Evolutionary conservation across 1,140 invertebrate species (phyloP).

Genomic region (Agrypnia vestita): DNA sequence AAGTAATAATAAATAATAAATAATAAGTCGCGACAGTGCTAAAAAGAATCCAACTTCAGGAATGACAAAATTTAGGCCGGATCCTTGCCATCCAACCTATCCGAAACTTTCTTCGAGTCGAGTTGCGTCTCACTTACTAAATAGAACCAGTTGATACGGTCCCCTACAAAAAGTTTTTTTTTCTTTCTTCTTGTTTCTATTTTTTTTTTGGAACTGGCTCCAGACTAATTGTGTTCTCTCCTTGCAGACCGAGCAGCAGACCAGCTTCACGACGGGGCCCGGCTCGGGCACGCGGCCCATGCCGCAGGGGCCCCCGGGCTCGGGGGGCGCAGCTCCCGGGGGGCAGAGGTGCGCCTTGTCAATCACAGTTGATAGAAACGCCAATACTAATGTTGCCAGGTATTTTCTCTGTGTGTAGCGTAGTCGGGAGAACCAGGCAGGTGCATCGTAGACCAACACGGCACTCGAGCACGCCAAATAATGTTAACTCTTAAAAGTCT

Average conservation of each 20-base stretch:
- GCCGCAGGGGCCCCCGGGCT: slow-evolving; percentile 70
- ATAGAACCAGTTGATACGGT: too few relatives aligned
- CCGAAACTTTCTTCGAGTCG: too few relatives aligned
- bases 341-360: slow-evolving; percentile 64
- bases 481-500: too few relatives aligned
- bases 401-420: slow-evolving; percentile 13
- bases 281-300: slow-evolving; percentile 74
- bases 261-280: slow-evolving; percentile 74
- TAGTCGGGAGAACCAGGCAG: slow-evolving; percentile 1
- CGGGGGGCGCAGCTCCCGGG: slow-evolving; percentile 55
- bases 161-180: too few relatives aligned
- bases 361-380: slow-evolving; percentile 63
- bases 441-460: not conserved
- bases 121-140: too few relatives aligned
- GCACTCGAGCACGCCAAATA: slow-evolving; percentile 21
- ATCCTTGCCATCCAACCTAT: too few relatives aligned
- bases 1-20: too few relatives aligned
- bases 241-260: slow-evolving; percentile 72
- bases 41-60: too few relatives aligned
- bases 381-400: slow-evolving; percentile 64
- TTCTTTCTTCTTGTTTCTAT: too few relatives aligned
- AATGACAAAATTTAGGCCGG: too few relatives aligned
- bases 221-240: not conserved
- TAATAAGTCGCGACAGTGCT: too few relatives aligned
- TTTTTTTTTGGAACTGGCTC: too few relatives aligned